Conservation (phyloP, 2,888 invertebrate genomes). For the Synergus laeviventris region DNA sequence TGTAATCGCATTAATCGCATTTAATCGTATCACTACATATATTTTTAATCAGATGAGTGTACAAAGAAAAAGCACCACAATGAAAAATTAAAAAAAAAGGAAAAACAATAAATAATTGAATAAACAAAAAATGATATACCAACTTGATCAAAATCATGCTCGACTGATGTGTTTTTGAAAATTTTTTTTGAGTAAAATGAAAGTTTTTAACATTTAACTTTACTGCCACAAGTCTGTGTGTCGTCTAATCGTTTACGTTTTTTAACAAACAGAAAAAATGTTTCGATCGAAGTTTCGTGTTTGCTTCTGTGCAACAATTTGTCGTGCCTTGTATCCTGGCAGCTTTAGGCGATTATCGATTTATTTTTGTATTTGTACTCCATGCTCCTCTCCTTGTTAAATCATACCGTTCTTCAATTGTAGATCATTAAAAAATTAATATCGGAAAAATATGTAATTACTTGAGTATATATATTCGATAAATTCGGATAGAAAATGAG, state of each 20-base stretch:
- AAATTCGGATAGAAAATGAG: background rate
- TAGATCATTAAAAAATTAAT: background rate
- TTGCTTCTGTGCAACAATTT: slow-evolving; percentile 69
- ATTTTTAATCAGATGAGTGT: slow-evolving; percentile 1
- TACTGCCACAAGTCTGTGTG: slow-evolving; percentile 42
- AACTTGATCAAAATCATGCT: background rate
- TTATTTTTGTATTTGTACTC: slow-evolving; percentile 65
- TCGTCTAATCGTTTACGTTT: background rate
- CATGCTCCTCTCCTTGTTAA: background rate
- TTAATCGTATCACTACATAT: background rate
- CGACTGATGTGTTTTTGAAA: background rate
- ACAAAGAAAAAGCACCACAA: background rate
- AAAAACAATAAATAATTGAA: background rate
- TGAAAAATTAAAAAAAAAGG: background rate
- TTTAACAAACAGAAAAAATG: slow-evolving; percentile 31
- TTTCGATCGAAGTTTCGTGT: slow-evolving; percentile 14
- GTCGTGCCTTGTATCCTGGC: slow-evolving; percentile 73
- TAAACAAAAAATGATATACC: background rate
- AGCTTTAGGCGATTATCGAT: slow-evolving; percentile 69
- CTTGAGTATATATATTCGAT: background rate
- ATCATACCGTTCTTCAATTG: background rate
- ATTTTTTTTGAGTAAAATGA: slow-evolving; percentile 36
- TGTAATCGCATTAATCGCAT: background rate
- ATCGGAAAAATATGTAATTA: background rate
- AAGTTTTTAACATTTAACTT: slow-evolving; percentile 43